Percentiles rank a stretch among this genome's conserved stretches.
Evolutionary conservation across 2,113 vertebrate species (phyloP).

Genomic region (Odobenus rosmarus): DNA sequence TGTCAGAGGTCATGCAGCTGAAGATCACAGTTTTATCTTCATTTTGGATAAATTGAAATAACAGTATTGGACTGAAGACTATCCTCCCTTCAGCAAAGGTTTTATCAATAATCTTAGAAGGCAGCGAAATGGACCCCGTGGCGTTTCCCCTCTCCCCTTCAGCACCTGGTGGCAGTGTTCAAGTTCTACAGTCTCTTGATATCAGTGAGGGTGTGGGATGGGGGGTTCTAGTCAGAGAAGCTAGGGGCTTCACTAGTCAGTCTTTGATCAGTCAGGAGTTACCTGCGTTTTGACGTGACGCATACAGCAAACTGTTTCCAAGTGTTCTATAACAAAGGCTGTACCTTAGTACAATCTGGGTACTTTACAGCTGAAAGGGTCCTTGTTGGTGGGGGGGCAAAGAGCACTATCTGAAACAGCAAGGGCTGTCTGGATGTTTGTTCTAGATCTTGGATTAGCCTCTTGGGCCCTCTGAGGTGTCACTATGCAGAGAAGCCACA

Average conservation of each 20-base stretch:
- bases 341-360: background rate
- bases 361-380: slow-evolving; percentile 1
- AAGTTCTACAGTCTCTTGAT: background rate
- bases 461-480: background rate
- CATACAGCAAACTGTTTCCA: background rate
- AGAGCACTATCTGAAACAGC: slow-evolving; percentile 41
- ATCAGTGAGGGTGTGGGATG: background rate
- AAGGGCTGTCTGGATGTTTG: background rate
- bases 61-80: background rate
- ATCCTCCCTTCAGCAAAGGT: background rate
- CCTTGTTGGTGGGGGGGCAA: background rate
- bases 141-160: background rate
- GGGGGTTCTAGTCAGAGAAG: background rate
- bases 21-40: slow-evolving; percentile 22
- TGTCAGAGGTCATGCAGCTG: background rate
- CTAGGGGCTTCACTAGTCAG: background rate
- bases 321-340: slow-evolving; percentile 30
- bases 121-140: background rate
- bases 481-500: background rate
- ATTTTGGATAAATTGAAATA: slow-evolving; percentile 34
- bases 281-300: slow-evolving; percentile 4
- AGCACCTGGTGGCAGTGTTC: background rate
- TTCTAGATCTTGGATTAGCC: background rate
- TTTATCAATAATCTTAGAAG: slow-evolving; percentile 38
- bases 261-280: slow-evolving; percentile 25